Percentiles rank a stretch among this genome's conserved stretches.
phyloP scores from a whole-genome alignment of 2,888 invertebrate genomes.

The Syrista parreyssii region DNA sequence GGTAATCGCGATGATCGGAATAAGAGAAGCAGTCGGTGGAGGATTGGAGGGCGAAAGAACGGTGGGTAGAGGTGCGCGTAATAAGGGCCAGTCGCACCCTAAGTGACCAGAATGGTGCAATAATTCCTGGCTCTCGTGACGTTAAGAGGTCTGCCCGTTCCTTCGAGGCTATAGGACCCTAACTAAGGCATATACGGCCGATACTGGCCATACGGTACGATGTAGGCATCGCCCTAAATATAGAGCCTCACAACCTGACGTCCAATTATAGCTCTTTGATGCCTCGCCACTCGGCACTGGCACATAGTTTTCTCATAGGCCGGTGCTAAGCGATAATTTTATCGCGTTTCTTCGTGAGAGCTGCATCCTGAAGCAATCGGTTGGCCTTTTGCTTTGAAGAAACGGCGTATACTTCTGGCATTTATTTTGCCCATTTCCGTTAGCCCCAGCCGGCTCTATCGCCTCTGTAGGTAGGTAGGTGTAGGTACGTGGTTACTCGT shows the following conservation, averaged over 20 bases:
- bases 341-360: slow-evolving; percentile 7
- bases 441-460: background rate
- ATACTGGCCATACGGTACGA: slow-evolving; percentile 20
- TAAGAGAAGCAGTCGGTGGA: background rate
- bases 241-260: slow-evolving; percentile 56
- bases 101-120: slow-evolving; percentile 64
- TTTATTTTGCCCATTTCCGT: background rate
- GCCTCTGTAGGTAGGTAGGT: background rate
- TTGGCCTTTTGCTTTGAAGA: background rate
- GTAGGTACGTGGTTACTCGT: background rate
- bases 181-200: slow-evolving; percentile 27
- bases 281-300: slow-evolving; percentile 42
- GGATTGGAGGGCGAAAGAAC: slow-evolving; percentile 7
- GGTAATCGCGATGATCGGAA: background rate
- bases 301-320: slow-evolving; percentile 16
- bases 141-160: slow-evolving; percentile 60
- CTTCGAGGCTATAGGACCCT: slow-evolving; percentile 30
- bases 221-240: slow-evolving; percentile 57
- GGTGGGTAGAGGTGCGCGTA: slow-evolving; percentile 42
- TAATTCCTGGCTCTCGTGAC: slow-evolving; percentile 63
- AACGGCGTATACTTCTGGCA: background rate
- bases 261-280: slow-evolving; percentile 64
- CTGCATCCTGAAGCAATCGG: slow-evolving; percentile 14
- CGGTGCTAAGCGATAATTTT: slow-evolving; percentile 13
- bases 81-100: slow-evolving; percentile 62